Evolutionary conservation across 2,797 vertebrate genomes (phyloP).

Genomic region (Falco biarmicus): DNA sequence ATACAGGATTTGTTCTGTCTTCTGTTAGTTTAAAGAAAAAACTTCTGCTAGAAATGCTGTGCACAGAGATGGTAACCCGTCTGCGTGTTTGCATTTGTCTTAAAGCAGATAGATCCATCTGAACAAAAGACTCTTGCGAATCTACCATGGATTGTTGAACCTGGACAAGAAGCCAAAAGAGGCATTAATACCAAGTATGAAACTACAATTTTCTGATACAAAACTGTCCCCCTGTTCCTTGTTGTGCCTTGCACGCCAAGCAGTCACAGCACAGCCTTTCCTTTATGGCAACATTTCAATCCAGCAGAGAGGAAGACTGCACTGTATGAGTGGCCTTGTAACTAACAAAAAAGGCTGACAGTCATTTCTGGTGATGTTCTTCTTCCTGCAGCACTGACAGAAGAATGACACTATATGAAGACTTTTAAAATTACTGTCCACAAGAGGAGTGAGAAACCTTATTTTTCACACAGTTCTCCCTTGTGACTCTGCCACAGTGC

Average conservation of each 20-base stretch:
- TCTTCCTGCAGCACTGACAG: conserved; percentile 82
- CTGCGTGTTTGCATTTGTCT: conserved; percentile 75
- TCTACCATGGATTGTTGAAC: conserved; percentile 99
- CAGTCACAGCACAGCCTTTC: conserved; percentile 86
- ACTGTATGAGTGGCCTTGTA: conserved; percentile 88
- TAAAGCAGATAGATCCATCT: conserved; percentile 94
- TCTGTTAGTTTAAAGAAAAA: background rate
- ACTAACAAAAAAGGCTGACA: conserved; percentile 77
- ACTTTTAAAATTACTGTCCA: conserved; percentile 74
- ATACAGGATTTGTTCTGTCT: background rate
- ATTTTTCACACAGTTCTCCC: conserved; percentile 72
- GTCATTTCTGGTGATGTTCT: conserved; percentile 82
- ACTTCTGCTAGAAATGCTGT: background rate
- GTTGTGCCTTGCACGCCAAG: conserved; percentile 92
- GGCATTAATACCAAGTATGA: conserved; percentile 99
- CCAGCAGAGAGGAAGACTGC: conserved; percentile 86
- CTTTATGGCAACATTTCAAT: conserved; percentile 83
- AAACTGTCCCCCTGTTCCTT: conserved; percentile 89
- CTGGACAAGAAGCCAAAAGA: conserved; percentile 98
- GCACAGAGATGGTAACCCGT: conserved; percentile 26
- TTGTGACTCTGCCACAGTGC: conserved; percentile 75
- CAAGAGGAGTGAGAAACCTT: conserved; percentile 72
- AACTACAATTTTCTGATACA: conserved; percentile 99
- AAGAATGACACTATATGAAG: conserved; percentile 83
- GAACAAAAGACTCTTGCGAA: conserved; percentile 99